Evolutionary conservation across 1,140 invertebrate species (phyloP).

Genomic region (Holcopasites calliopsidis): DNA sequence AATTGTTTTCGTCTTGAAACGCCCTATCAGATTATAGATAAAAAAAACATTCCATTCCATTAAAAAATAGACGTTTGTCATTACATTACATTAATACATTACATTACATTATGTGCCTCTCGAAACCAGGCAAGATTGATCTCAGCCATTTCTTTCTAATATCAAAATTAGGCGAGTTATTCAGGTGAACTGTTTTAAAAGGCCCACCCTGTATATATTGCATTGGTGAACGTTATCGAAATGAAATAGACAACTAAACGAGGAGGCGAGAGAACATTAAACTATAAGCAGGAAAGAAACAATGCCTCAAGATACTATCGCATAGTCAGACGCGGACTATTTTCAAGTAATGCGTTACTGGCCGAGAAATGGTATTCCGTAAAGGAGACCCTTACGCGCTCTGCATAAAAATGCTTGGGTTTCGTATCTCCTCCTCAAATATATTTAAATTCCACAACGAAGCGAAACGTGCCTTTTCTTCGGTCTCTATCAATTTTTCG

Average conservation of each 20-base stretch:
- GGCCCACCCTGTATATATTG: no score
- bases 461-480: slow-evolving; percentile 17
- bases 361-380: slow-evolving; percentile 37
- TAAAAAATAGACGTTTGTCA: no score
- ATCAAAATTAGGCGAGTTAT: no score
- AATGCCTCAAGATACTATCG: slow-evolving; percentile 20
- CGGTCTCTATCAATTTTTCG: slow-evolving; percentile 7
- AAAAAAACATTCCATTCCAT: no score
- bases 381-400: slow-evolving; percentile 37
- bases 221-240: background rate
- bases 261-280: no score
- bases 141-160: no score
- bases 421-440: slow-evolving; percentile 22
- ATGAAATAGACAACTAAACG: slow-evolving; percentile 16
- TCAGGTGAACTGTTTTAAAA: no score
- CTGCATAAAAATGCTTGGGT: slow-evolving; percentile 48
- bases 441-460: slow-evolving; percentile 49
- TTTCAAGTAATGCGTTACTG: slow-evolving; percentile 22
- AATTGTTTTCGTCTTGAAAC: no score
- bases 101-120: no score
- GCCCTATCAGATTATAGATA: no score
- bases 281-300: slow-evolving; percentile 2
- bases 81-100: no score
- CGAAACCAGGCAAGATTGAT: no score
- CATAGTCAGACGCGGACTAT: slow-evolving; percentile 61